phyloP scores from a whole-genome alignment of 2,113 vertebrate species.

The Naja naja region DNA sequence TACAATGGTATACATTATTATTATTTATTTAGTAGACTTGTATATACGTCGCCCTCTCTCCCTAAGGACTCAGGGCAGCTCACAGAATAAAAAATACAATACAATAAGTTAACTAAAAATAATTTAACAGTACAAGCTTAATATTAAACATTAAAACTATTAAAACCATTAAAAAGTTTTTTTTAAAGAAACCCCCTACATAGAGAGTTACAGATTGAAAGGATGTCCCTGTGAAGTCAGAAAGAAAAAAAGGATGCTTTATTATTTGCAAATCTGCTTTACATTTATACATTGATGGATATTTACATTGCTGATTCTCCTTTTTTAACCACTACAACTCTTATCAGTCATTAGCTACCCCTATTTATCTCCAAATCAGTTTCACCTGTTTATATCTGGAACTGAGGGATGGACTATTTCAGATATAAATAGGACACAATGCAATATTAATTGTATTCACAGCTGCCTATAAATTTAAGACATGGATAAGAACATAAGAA shows the following conservation, averaged over 20 bases:
- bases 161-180: too few relatives aligned
- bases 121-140: too few relatives aligned
- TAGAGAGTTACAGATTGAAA: background rate
- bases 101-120: too few relatives aligned
- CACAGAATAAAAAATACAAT: too few relatives aligned
- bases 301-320: background rate
- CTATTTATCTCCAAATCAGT: background rate
- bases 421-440: background rate
- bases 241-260: background rate
- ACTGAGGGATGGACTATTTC: background rate
- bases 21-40: too few relatives aligned
- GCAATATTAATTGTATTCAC: background rate
- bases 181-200: too few relatives aligned
- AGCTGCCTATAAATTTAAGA: background rate
- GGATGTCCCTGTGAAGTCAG: background rate
- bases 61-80: too few relatives aligned
- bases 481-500: background rate
- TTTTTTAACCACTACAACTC: background rate
- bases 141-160: too few relatives aligned
- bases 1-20: too few relatives aligned
- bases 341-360: background rate
- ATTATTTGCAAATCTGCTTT: background rate
- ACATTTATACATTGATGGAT: background rate
- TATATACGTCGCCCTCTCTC: too few relatives aligned
- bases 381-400: background rate